These are phyloP conservation scores for Kuschelorhynchus macadamiae DNA, from an alignment of 2,888 invertebrate genomes.

Conservation along the genomic window DNA sequence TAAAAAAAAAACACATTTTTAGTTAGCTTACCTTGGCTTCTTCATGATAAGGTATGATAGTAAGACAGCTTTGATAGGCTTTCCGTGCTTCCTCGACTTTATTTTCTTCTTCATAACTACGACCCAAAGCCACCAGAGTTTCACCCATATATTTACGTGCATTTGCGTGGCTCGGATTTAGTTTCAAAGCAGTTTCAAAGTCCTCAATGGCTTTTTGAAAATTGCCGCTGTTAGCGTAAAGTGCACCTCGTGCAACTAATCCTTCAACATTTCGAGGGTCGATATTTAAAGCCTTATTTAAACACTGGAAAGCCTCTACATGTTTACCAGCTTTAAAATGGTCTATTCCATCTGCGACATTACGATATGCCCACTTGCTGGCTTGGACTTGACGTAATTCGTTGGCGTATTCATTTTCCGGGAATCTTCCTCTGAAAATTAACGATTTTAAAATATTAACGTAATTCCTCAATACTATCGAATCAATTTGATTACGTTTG, in stretches of 20 bases:
- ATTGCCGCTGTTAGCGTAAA: conserved; percentile 94
- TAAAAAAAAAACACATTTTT: not conserved
- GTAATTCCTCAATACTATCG: not conserved
- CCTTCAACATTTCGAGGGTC: conserved; percentile 94
- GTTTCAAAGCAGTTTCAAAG: conserved; percentile 90
- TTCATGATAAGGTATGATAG: conserved; percentile 88
- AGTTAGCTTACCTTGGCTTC: conserved; percentile 73
- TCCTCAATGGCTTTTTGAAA: conserved; percentile 95
- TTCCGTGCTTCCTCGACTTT: conserved; percentile 88
- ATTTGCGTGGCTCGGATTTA: conserved; percentile 92
- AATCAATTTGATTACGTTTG: no score
- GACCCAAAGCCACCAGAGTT: conserved; percentile 89
- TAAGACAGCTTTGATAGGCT: conserved; percentile 87
- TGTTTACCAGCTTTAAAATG: conserved; percentile 94
- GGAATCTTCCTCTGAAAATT: conserved; percentile 78
- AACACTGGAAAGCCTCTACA: conserved; percentile 94
- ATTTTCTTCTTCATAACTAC: conserved; percentile 90
- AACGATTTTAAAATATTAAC: not conserved
- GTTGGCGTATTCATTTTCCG: conserved; percentile 84
- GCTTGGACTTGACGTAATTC: conserved; percentile 92
- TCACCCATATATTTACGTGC: conserved; percentile 95
- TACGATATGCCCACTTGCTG: conserved; percentile 92
- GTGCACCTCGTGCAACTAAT: conserved; percentile 89
- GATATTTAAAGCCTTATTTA: conserved; percentile 93
- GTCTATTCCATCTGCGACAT: conserved; percentile 94